A percentile compares a stretch with the other conserved stretches of the same genome.
These are phyloP conservation scores for Tribolium madens DNA, from an alignment of 1,140 invertebrate genomes.

Conservation along the genomic window DNA sequence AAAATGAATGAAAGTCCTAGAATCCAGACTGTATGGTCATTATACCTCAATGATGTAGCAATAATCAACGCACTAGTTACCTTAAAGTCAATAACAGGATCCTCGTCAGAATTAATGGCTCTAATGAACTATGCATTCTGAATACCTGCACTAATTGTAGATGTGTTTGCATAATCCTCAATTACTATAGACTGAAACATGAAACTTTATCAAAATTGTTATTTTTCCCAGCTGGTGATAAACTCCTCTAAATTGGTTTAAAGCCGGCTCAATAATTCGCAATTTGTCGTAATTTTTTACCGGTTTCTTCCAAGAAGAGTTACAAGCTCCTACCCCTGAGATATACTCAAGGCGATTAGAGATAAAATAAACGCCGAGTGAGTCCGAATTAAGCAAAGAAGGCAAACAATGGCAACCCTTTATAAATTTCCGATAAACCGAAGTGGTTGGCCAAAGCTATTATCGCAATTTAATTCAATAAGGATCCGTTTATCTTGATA, in stretches of 20 bases:
- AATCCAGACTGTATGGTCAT: not conserved
- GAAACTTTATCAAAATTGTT: too few species aligned
- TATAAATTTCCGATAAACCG: slow-evolving; percentile 55
- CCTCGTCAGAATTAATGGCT: not conserved
- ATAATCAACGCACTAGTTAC: not conserved
- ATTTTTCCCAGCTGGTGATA: not conserved
- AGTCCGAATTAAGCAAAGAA: slow-evolving; percentile 48
- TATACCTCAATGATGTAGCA: not conserved
- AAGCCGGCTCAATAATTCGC: not conserved
- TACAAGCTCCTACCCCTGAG: not conserved
- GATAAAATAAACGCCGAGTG: slow-evolving; percentile 34
- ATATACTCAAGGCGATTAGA: not conserved
- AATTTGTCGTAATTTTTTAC: not conserved
- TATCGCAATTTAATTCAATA: slow-evolving; percentile 62
- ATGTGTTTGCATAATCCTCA: not conserved
- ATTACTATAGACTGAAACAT: not conserved
- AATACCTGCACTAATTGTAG: not conserved
- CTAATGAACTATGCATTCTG: not conserved
- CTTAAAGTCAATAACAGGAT: not conserved
- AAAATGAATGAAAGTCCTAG: too few species aligned
- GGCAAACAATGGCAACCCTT: slow-evolving; percentile 48
- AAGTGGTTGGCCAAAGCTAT: slow-evolving; percentile 53
- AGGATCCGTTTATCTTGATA: slow-evolving; percentile 61
- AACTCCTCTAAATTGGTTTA: not conserved
- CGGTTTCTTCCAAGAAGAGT: not conserved